phyloP scores from a whole-genome alignment of 2,888 invertebrate genomes.

The Platerodrilus igneus region DNA sequence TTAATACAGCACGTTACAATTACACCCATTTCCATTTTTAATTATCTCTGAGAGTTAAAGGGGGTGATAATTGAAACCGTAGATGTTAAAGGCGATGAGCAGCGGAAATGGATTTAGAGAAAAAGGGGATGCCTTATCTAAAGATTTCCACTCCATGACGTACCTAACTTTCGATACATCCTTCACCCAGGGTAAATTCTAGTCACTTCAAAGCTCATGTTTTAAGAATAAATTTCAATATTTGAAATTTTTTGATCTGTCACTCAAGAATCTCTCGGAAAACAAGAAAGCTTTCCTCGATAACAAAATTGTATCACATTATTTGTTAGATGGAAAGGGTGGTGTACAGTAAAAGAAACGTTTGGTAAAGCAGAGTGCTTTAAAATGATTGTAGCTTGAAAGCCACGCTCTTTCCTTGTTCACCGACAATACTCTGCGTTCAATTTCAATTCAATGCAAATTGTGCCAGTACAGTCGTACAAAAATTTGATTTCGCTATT shows the following conservation, averaged over 20 bases:
- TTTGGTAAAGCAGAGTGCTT: constrained; percentile 39
- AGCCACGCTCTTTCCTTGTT: constrained; percentile 45
- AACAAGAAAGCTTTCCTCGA: constrained; percentile 12
- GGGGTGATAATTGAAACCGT: constrained; percentile 33
- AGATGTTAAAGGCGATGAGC: constrained; percentile 30
- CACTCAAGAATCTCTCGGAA: too few species aligned
- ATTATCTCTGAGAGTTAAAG: constrained; percentile 20
- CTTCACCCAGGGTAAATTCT: too few species aligned
- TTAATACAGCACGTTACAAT: constrained; percentile 20
- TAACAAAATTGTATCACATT: constrained; percentile 34
- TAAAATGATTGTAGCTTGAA: constrained; percentile 41
- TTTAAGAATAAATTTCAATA: too few species aligned
- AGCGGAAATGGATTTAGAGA: constrained; percentile 31
- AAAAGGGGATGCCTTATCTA: constrained; percentile 29
- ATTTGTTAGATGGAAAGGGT: constrained; percentile 40
- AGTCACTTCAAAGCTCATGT: too few species aligned
- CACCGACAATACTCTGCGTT: constrained; percentile 37
- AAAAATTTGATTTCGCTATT: constrained; percentile 8
- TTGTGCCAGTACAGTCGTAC: constrained; percentile 28
- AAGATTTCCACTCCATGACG: constrained; percentile 24
- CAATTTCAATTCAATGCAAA: constrained; percentile 43
- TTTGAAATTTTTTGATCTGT: too few species aligned
- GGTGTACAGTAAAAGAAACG: constrained; percentile 37
- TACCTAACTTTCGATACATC: constrained; percentile 17
- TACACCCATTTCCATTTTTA: constrained; percentile 23